These are phyloP conservation scores for Takifugu flavidus DNA, from an alignment of 2,113 vertebrate species.

Conservation along the genomic window DNA sequence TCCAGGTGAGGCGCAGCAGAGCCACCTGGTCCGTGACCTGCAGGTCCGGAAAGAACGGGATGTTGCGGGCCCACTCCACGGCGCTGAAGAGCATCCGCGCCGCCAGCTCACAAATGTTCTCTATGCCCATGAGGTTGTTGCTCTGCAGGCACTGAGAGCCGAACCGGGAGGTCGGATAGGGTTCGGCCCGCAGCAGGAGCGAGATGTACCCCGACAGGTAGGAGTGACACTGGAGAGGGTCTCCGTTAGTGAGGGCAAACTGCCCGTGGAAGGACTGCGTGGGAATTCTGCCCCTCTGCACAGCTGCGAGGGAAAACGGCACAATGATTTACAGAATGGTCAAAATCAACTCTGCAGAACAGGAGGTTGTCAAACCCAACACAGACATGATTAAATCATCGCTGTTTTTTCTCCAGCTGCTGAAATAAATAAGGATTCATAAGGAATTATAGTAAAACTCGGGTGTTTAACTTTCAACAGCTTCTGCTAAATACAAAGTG, in stretches of 20 bases:
- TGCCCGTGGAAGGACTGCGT: constrained; percentile 92
- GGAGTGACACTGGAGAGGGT: constrained; percentile 93
- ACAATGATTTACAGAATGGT: neutral
- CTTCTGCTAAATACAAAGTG: too few species aligned
- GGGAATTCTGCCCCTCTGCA: constrained; percentile 91
- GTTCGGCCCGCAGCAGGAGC: constrained; percentile 92
- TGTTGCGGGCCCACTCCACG: constrained; percentile 97
- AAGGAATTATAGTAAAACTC: too few species aligned
- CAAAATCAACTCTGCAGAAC: neutral
- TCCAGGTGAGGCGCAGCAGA: constrained; percentile 94
- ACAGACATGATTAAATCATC: too few species aligned
- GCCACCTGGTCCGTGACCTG: constrained; percentile 98
- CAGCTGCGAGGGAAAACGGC: constrained; percentile 76
- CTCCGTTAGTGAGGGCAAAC: constrained; percentile 91
- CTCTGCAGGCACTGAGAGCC: constrained; percentile 95
- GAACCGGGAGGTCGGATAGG: constrained; percentile 93
- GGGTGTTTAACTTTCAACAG: too few species aligned
- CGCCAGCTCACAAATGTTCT: constrained; percentile 98
- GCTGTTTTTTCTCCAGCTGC: too few species aligned
- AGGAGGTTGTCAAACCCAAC: too few species aligned
- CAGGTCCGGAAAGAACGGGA: constrained; percentile 97
- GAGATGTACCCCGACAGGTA: constrained; percentile 98
- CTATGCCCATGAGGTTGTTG: constrained; percentile 96
- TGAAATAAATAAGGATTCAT: too few species aligned
- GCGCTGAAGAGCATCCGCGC: constrained; percentile 96